A percentile compares a stretch with the other conserved stretches of the same genome.
These are phyloP conservation scores for Drosophila arawakana DNA, from an alignment of 1,140 invertebrate genomes.

Conservation along the genomic window DNA sequence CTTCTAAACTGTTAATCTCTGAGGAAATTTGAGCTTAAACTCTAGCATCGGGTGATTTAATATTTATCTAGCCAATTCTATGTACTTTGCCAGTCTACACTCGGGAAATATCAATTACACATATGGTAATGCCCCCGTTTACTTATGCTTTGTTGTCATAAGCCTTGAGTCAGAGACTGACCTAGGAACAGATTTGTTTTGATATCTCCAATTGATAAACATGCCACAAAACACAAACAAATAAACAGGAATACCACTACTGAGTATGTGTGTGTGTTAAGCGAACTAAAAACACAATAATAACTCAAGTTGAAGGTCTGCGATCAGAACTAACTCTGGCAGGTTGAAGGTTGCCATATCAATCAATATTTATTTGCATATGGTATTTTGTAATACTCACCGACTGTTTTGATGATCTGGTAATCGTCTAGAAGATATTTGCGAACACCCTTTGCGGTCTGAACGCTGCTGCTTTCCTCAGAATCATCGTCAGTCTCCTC, in stretches of 20 bases:
- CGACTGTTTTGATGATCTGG: constrained; percentile 92
- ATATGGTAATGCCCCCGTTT: constrained; percentile 9
- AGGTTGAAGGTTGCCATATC: constrained; percentile 55
- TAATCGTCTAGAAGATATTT: constrained; percentile 91
- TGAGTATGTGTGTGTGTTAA: constrained; percentile 16
- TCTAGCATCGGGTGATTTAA: neutral
- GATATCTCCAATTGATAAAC: constrained; percentile 52
- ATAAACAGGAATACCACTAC: constrained; percentile 37
- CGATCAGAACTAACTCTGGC: constrained; percentile 25
- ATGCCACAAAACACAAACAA: constrained; percentile 44
- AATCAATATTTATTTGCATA: constrained; percentile 33
- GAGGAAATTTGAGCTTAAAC: neutral
- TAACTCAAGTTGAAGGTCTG: constrained; percentile 33
- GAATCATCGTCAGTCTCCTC: constrained; percentile 75
- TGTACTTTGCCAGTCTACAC: constrained; percentile 7
- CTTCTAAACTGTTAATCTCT: neutral
- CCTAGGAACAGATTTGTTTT: constrained; percentile 54
- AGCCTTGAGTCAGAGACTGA: constrained; percentile 41
- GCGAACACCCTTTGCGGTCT: constrained; percentile 88
- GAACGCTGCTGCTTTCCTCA: constrained; percentile 85
- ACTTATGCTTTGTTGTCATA: constrained; percentile 29
- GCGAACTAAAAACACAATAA: constrained; percentile 27
- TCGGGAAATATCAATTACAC: constrained; percentile 22
- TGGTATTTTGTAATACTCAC: constrained; percentile 85
- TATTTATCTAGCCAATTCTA: neutral